Base-by-base conservation (phyloP, 2,797 vertebrate species). In the Cottoperca gobio region DNA sequence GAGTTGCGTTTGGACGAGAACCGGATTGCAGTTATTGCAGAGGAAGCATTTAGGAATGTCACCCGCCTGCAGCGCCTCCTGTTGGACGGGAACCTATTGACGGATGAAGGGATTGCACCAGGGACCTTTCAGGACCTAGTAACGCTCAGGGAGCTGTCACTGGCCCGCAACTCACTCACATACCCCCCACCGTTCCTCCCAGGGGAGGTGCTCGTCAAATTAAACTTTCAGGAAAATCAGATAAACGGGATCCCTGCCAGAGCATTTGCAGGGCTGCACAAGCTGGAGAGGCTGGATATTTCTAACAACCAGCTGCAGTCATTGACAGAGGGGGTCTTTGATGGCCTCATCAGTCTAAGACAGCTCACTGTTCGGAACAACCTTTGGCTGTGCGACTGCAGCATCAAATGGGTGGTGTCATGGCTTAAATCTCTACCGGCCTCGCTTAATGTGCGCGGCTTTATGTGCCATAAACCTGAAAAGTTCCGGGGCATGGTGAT, bases 331-430 rank as follows among this genome's bases (percentile, higher is more conserved):
- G 97, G 97, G 26, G 96, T 97, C 62, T 98, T 99, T 73, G 96
- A 97, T 78, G 95, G 93, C 62, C 96, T 99, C 33, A 86, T 90
- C 69, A 95, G 92, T 82, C 93, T 98, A 79, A 96, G 96, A 84
- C 97, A 99, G 83, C 96, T 99, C 86, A 97, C 96, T n/a, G 96
- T 97, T 72, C 93, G 97, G 77, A 98, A 97, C 94, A 99, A 99
- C 87, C 96, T 96, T 19, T 99, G 97, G 97, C 92, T 95, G 72
- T 99, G 97, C 70, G 96, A 98, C 94, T 99, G 97, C 90, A 89
- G 95, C 84, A 97, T 98, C 84, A 95, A 95, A 53, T 99, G 97
- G 97, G 96, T 98, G 88, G 96, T 95, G 2, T 95, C 96, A 70
- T 98, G 97, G 97, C 96, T 98, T 63, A 97, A 95, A 74, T 94